Evolutionary conservation across 1,140 invertebrate genomes (phyloP).

Genomic region (Oryctes rhinoceros): DNA sequence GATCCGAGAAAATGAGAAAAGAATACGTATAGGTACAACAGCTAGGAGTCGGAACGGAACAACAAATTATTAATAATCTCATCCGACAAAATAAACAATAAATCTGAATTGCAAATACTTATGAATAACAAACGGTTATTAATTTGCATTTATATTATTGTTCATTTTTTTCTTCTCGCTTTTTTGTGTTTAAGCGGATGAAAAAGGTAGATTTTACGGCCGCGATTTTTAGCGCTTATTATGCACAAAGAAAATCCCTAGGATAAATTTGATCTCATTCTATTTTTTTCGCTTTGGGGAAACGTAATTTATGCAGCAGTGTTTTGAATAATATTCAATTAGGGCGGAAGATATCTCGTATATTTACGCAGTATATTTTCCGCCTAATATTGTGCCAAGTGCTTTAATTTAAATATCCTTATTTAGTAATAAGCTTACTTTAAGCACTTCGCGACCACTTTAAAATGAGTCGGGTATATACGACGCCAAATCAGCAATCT

Average conservation of each 20-base stretch:
- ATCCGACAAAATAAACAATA: slow-evolving; percentile 20
- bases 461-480: no score
- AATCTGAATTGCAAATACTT: slow-evolving; percentile 43
- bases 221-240: slow-evolving; percentile 2
- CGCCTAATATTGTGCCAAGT: neutral
- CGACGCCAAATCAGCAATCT: no score
- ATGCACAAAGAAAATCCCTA: neutral
- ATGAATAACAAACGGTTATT: slow-evolving; percentile 43
- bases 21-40: neutral
- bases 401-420: slow-evolving; percentile 9
- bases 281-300: slow-evolving; percentile 20
- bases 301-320: slow-evolving; percentile 2
- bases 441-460: neutral
- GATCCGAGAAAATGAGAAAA: slow-evolving; percentile 7
- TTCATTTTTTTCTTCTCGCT: slow-evolving; percentile 24
- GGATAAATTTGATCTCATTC: slow-evolving; percentile 20
- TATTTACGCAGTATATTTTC: neutral
- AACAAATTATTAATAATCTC: slow-evolving; percentile 23
- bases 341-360: neutral
- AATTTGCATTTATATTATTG: slow-evolving; percentile 42
- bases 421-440: neutral
- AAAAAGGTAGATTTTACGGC: slow-evolving; percentile 1
- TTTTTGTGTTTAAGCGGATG: slow-evolving; percentile 1
- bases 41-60: neutral
- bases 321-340: slow-evolving; percentile 35